Conservation (phyloP, 2,113 vertebrate genomes). For the Pongo abelii region DNA sequence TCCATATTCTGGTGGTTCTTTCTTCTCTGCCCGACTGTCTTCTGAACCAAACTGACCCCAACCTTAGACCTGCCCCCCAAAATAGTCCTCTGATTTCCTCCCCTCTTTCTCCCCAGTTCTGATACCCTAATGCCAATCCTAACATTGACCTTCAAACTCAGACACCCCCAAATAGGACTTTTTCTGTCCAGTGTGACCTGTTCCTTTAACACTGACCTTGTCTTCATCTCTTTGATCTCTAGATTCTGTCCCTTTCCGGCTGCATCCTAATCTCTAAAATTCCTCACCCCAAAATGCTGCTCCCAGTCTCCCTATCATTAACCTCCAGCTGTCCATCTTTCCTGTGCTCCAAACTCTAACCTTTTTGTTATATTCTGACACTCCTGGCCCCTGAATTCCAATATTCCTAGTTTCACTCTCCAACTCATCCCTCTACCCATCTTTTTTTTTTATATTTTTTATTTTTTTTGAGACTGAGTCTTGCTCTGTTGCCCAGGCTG, state of each 20-base stretch:
- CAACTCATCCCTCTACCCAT: background rate
- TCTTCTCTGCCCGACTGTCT: background rate
- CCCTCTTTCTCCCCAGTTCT: background rate
- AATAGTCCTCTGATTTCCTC: too few relatives aligned
- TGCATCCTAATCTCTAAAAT: background rate
- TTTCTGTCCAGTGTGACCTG: background rate
- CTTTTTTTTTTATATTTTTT: too few relatives aligned
- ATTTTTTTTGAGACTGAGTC: too few relatives aligned
- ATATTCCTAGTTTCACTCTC: background rate
- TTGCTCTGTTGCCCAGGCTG: too few relatives aligned
- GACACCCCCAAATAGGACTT: background rate
- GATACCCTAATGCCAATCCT: background rate
- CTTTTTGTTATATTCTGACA: background rate
- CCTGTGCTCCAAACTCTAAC: background rate
- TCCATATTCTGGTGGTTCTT: background rate
- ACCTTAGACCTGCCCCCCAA: background rate
- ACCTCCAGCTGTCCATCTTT: background rate
- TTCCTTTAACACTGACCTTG: background rate
- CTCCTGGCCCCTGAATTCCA: background rate
- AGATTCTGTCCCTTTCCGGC: background rate
- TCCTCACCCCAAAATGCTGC: background rate
- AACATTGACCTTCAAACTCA: background rate
- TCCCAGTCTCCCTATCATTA: background rate
- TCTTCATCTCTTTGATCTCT: background rate
- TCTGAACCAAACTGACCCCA: background rate